Percentiles rank a stretch among this genome's conserved stretches.
phyloP scores from a whole-genome alignment of 2,113 vertebrate genomes.

The Pelecanoides urinatrix region DNA sequence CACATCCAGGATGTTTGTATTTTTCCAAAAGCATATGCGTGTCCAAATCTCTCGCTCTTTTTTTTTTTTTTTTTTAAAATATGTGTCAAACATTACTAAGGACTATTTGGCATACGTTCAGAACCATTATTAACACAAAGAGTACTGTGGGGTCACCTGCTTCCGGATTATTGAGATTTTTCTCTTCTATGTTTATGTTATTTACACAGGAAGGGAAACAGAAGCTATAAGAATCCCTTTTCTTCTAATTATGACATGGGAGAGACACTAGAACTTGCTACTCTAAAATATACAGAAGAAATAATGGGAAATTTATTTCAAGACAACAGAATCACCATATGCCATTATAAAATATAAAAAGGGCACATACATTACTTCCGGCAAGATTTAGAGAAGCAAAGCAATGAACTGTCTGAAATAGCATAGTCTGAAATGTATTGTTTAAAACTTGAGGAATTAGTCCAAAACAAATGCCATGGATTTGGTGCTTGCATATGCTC shows the following conservation, averaged over 20 bases:
- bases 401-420: neutral
- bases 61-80: neutral
- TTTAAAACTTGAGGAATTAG: neutral
- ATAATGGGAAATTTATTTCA: neutral
- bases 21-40: neutral
- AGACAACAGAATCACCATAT: neutral
- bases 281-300: neutral
- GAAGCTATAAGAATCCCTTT: neutral
- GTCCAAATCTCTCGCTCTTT: neutral
- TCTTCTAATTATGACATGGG: neutral
- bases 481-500: neutral
- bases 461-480: neutral
- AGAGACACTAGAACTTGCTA: neutral
- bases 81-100: neutral
- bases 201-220: neutral
- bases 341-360: neutral
- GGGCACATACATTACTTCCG: neutral
- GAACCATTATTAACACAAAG: neutral
- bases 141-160: neutral
- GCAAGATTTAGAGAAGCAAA: neutral
- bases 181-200: neutral
- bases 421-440: neutral
- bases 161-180: neutral
- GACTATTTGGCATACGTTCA: neutral
- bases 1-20: slow-evolving; percentile 9